phyloP scores from a whole-genome alignment of 2,797 vertebrate species.

The Galago senegalensis region DNA sequence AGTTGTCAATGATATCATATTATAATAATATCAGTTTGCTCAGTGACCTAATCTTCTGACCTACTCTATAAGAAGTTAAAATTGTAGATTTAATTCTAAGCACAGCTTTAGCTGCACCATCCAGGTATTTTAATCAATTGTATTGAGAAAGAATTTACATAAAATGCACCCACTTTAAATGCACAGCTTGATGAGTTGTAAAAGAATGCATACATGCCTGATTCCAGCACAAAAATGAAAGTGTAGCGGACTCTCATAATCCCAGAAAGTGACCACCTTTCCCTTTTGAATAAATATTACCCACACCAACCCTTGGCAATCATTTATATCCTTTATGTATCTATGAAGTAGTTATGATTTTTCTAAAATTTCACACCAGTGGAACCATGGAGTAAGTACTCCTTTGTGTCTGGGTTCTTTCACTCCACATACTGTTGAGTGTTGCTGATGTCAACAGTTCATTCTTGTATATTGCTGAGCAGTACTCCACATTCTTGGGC shows the following conservation, averaged over 20 bases:
- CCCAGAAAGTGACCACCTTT: neutral
- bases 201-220: neutral
- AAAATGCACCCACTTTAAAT: neutral
- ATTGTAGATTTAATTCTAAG: neutral
- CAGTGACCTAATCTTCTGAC: neutral
- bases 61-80: neutral
- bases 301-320: neutral
- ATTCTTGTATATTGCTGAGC: neutral
- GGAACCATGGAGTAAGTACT: neutral
- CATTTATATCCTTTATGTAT: neutral
- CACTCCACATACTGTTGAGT: neutral
- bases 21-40: neutral
- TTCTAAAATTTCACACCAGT: conserved; percentile 14
- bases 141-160: neutral
- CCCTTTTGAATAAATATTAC: neutral
- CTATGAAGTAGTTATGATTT: neutral
- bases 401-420: neutral
- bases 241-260: neutral
- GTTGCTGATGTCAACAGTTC: neutral
- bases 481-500: neutral
- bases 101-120: neutral
- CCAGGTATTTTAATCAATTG: neutral
- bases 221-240: neutral
- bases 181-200: neutral
- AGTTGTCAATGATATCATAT: neutral